These are phyloP conservation scores for Eupithecia pulchellata DNA, from an alignment of 2,888 invertebrate species.

Conservation along the genomic window DNA sequence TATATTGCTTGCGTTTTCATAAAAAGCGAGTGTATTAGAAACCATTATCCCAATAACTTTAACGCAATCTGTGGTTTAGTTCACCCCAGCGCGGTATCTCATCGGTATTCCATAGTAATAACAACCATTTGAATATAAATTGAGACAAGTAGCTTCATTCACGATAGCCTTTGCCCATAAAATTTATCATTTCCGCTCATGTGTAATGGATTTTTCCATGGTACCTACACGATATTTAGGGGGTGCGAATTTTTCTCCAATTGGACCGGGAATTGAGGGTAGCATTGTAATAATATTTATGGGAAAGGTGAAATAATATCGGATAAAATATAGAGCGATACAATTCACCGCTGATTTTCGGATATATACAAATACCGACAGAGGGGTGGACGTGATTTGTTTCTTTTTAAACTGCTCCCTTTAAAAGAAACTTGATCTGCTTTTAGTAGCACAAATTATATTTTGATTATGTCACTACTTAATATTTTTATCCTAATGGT, in stretches of 20 bases:
- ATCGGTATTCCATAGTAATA: conserved; percentile 63
- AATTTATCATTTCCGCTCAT: conserved; percentile 59
- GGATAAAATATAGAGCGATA: conserved; percentile 33
- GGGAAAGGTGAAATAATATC: conserved; percentile 38
- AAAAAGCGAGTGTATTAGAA: conserved; percentile 43
- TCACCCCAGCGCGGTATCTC: conserved; percentile 47
- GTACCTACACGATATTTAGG: conserved; percentile 43
- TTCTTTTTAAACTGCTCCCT: not conserved
- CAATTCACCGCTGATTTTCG: conserved; percentile 14
- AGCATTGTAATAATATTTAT: conserved; percentile 40
- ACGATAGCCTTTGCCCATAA: conserved; percentile 58
- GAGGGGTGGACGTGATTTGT: conserved; percentile 2
- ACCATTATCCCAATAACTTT: conserved; percentile 39
- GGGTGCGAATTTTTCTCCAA: conserved; percentile 45
- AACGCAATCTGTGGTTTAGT: conserved; percentile 24
- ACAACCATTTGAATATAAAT: conserved; percentile 66
- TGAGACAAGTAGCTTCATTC: conserved; percentile 60
- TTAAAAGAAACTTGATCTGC: too few relatives aligned
- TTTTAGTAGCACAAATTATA: not conserved
- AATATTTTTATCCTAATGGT: too few relatives aligned
- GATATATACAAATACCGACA: not conserved
- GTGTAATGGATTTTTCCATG: conserved; percentile 56
- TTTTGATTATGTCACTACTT: too few relatives aligned
- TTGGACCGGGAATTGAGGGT: conserved; percentile 41
- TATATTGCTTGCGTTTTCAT: conserved; percentile 36